Conservation (phyloP, 2,113 vertebrate genomes). For the Alligator sinensis region DNA sequence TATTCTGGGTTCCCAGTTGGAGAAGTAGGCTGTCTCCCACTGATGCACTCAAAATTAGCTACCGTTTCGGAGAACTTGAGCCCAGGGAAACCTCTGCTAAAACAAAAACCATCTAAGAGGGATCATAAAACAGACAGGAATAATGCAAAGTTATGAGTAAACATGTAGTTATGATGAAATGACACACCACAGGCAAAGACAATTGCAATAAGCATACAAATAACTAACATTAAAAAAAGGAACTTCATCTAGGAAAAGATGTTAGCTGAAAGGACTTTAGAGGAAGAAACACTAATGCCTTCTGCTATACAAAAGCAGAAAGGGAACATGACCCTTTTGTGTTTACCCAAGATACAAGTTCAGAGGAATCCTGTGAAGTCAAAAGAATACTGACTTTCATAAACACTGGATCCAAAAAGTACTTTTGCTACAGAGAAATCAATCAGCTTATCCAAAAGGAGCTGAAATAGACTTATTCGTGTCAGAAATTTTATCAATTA, state of each 20-base stretch:
- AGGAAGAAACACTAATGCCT: neutral
- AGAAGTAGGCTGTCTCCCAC: slow-evolving; percentile 4
- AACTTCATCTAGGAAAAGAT: neutral
- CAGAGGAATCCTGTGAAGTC: neutral
- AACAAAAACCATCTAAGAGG: neutral
- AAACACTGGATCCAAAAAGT: neutral
- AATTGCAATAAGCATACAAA: neutral
- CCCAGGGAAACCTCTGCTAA: neutral
- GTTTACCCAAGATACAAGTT: neutral
- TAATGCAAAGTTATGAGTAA: slow-evolving; percentile 14
- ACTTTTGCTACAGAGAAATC: neutral
- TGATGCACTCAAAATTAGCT: neutral
- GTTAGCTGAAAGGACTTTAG: neutral
- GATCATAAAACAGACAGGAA: neutral
- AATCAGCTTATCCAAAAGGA: neutral
- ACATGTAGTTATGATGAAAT: neutral
- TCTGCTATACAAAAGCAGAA: neutral
- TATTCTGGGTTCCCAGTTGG: slow-evolving; percentile 19
- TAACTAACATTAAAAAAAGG: neutral
- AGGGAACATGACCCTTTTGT: neutral
- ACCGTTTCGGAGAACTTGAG: neutral
- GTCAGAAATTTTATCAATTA: neutral
- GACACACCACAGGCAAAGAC: neutral
- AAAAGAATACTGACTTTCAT: neutral
- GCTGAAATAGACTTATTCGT: neutral